Evolutionary conservation across 1,140 invertebrate genomes (phyloP), one percentile per base, ranked within the genome.

Genomic region (Popillia japonica): DNA sequence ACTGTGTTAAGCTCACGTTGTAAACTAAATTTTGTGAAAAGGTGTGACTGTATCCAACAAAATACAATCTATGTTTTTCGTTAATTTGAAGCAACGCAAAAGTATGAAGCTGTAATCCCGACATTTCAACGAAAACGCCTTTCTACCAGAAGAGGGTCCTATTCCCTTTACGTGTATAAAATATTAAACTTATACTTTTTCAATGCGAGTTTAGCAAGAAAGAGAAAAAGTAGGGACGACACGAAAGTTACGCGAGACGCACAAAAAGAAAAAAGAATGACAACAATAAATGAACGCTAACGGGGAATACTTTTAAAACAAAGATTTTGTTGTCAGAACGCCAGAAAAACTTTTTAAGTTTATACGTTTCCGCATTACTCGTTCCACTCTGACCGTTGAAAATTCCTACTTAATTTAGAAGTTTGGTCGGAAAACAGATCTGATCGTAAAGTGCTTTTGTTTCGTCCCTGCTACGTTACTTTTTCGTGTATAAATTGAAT

Each of bases 381-480:
- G 11, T 48, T n/a, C 44, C 8, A 11, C 10, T 48, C 6, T 3
- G 44, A n/a, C 11, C 44, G 7, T 48, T n/a, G 44, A 48, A 48
- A 48, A 48, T 48, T 48, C 44, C 17, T 48, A 48, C 44, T n/a
- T 48, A 48, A 48, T 48, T 48, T 48, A 48, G 44, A 48, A 48
- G 44, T 48, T 48, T n/a, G 44, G 3, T 14, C 44, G 44, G 11
- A n/a, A 48, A 48, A 48, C 44, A 48, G 44, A 48, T 48, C 44
- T n/a, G 44, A 48, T 48, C 17, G 8, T 48, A 14, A 48, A 48
- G 44, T n/a, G 17, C 11, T 48, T 48, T n/a, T 14, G 10, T n/a
- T 48, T 8, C 44, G 11, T 48, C 17, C 17, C 44, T 48, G 8
- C 8, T 48, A 4, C 44, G 11, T 48, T 48, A 11, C 17, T 48